Evolutionary conservation across 2,113 vertebrate species (phyloP), one percentile per base, ranked within the genome.

Genomic region (Callorhinus ursinus): DNA sequence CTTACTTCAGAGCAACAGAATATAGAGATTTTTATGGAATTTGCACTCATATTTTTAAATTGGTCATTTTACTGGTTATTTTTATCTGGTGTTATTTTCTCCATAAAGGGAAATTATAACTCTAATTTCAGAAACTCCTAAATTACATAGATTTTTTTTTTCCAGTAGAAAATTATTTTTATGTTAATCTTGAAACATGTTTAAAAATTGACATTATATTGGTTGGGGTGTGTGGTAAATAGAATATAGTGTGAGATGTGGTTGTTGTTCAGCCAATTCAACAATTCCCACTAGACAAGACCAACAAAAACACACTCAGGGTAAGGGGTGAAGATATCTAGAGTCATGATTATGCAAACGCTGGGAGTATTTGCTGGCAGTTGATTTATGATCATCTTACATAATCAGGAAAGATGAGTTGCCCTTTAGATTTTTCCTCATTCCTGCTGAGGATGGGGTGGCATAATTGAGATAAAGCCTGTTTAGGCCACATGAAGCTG

Each of bases 121-220:
- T 88, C n/a, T 71, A 74, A 61, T 88, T 94, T 84, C 42, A 97
- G 33, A 89, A 61, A 61, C 8, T n/a, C 4, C 84, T 93, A 49
- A 57, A 19, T 88, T 65, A 10, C 24, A 59, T 81, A 55, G 46
- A 74, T 12, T 65, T 55, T 81, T 55, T 81, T 81, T 81, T 59
- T 22, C 18, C 9, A 61, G 9, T 88, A 15, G 77, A 65, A 81
- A 92, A 65, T 80, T 7, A 57, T 85, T 11, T 63, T 93, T 57
- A 65, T 49, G 61, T 57, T 79, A 46, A 22, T 51, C 42, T 88
- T 90, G 36, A 97, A 74, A 51, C 6, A 16, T 57, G 51, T 93
- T 81, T n/a, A 84, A 65, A 81, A n/a, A 1, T 71, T 71, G 11
- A n/a, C 28, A 65, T 53, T 83, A 36, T 88, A 10, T 79, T 71